These are phyloP conservation scores for Sciurus niger DNA, from an alignment of 2,113 vertebrate species.

Conservation along the genomic window DNA sequence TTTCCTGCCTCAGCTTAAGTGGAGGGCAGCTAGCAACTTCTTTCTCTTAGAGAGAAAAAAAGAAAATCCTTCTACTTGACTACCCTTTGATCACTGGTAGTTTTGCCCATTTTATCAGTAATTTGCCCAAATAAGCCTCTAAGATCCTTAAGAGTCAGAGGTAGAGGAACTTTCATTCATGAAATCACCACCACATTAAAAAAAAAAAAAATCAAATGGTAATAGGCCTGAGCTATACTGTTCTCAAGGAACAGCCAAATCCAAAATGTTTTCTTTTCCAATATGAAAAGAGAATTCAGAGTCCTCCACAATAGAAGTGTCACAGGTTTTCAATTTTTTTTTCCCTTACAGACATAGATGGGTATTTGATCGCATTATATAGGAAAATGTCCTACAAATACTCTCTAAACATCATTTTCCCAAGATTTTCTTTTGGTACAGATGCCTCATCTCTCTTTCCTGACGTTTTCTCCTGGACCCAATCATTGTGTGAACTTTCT, in stretches of 20 bases:
- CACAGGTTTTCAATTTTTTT: background rate
- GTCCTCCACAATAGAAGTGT: background rate
- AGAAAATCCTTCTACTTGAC: background rate
- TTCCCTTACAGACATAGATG: conserved; percentile 25
- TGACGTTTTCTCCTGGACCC: background rate
- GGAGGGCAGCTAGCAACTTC: background rate
- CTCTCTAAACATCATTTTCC: background rate
- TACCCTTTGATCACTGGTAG: background rate
- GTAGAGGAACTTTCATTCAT: background rate
- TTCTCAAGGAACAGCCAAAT: background rate
- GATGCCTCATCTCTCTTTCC: background rate
- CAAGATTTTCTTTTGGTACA: background rate
- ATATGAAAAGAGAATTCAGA: background rate
- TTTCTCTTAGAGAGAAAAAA: background rate
- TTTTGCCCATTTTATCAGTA: background rate
- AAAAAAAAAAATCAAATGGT: background rate
- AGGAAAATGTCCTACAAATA: background rate
- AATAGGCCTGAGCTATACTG: background rate
- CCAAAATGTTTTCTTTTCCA: background rate
- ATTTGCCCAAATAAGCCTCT: background rate
- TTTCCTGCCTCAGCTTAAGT: background rate
- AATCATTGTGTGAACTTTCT: background rate
- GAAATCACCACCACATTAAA: background rate
- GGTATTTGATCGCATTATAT: background rate
- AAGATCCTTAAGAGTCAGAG: conserved; percentile 23